Base-by-base conservation (phyloP, 2,113 vertebrate species). In the Eurystomus gularis region DNA sequence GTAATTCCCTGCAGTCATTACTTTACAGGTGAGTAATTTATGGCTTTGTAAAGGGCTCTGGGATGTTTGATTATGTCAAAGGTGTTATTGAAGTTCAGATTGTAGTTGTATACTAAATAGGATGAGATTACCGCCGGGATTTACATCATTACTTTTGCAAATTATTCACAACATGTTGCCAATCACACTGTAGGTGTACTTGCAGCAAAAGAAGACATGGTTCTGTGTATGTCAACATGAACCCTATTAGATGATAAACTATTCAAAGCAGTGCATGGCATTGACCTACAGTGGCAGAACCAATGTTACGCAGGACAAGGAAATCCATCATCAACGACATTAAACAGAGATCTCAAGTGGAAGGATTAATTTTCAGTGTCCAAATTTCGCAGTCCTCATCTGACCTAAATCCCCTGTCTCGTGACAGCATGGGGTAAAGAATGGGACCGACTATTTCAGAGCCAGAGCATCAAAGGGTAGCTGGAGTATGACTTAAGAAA, bases 21-120 rank as follows among this genome's bases (percentile, higher is more conserved):
- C 76, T 96, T 96, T 97, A 96, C 94, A 97, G 95, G 93, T 97
- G 89, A 97, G 96, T 97, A 97, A 97, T 97, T 97, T 97, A 94
- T 95, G 87, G 96, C 91, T 97, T 93, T 96, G 95, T 97, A 97
- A 96, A 97, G 93, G 89, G 89, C 96, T 93, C 85, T 91, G 78
- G 92, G 95, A 97, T 95, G 85, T 97, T 95, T 97, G 96, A 96
- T 97, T 97, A 96, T 97, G 97, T 97, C 97, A 97, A 96, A 97
- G 97, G 97, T 97, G 96, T 95, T 97, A 96, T 52, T 96, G 96
- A 97, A 97, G 96, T 97, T 97, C 96, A 97, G 89, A 93, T 77
- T 95, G 92, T 96, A 96, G 95, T 95, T 97, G 94, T 97, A 97
- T 96, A 94, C 80, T 95, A 96, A 97, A 97, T 91, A 96, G 92